A percentile compares a stretch with the other conserved stretches of the same genome.
Conservation (phyloP, 2,888 invertebrate species). For the Hyalella azteca region DNA sequence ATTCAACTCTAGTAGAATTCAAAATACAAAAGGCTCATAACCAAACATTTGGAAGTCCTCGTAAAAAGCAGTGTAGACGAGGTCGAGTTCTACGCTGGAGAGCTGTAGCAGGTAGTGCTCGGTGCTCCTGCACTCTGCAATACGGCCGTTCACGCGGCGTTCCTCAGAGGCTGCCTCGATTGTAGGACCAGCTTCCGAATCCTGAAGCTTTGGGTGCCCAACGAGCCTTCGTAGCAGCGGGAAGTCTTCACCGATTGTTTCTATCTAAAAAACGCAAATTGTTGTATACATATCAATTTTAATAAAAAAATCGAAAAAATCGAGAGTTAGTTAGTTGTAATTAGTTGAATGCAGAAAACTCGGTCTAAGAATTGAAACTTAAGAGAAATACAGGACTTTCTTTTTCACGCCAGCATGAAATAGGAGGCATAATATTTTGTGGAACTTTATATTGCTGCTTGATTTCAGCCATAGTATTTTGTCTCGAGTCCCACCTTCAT, state of each 20-base stretch:
- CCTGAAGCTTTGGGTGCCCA: neutral
- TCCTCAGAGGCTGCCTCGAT: neutral
- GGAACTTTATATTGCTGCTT: no score
- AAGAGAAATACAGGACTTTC: no score
- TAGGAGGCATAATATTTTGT: no score
- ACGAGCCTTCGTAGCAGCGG: neutral
- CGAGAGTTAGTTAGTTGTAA: no score
- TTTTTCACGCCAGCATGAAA: no score
- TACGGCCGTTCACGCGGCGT: neutral
- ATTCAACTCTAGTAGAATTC: no score
- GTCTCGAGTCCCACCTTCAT: neutral
- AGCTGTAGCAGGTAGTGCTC: neutral
- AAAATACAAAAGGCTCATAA: neutral
- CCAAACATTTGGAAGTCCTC: neutral
- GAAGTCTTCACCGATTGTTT: neutral
- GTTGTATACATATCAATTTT: no score
- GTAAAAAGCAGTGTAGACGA: slow-evolving; percentile 16
- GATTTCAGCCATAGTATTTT: no score
- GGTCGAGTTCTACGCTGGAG: neutral
- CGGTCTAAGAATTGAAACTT: no score
- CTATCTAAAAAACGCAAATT: neutral
- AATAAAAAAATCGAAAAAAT: no score
- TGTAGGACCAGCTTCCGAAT: neutral
- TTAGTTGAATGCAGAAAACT: no score
- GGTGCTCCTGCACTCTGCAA: neutral